Evolutionary conservation across 2,797 vertebrate genomes (phyloP).

Genomic region (Neomorphus geoffroyi): DNA sequence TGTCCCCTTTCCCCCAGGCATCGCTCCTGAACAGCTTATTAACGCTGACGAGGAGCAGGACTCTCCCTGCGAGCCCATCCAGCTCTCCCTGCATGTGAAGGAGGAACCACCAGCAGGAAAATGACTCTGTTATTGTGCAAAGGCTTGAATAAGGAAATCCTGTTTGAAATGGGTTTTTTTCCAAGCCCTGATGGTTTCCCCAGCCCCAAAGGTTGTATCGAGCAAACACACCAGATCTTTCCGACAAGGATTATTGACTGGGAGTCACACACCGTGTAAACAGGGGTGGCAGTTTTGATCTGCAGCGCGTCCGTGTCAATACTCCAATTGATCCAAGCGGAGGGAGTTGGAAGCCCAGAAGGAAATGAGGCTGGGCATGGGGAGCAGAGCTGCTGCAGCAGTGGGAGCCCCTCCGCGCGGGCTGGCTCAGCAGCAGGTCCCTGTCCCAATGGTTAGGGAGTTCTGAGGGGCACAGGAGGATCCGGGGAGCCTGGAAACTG

Average conservation of each 20-base stretch:
- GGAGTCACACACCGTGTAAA: background rate
- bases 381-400: background rate
- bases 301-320: background rate
- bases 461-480: accelerated
- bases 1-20: accelerated
- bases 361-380: accelerated
- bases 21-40: accelerated
- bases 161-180: background rate
- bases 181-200: conserved; percentile 1
- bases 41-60: accelerated
- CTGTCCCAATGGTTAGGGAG: accelerated
- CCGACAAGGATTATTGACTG: conserved; percentile 31
- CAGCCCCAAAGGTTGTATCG: conserved; percentile 4
- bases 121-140: background rate
- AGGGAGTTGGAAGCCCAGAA: background rate
- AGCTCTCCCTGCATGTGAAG: background rate
- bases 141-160: background rate
- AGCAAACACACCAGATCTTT: conserved; percentile 19
- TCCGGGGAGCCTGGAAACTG: accelerated
- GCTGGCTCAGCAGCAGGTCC: accelerated
- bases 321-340: background rate
- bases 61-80: background rate
- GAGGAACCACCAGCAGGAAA: background rate
- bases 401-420: accelerated
- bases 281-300: conserved; percentile 51